Evolutionary conservation across 2,113 vertebrate species (phyloP).

Genomic region (Heterocephalus glaber): DNA sequence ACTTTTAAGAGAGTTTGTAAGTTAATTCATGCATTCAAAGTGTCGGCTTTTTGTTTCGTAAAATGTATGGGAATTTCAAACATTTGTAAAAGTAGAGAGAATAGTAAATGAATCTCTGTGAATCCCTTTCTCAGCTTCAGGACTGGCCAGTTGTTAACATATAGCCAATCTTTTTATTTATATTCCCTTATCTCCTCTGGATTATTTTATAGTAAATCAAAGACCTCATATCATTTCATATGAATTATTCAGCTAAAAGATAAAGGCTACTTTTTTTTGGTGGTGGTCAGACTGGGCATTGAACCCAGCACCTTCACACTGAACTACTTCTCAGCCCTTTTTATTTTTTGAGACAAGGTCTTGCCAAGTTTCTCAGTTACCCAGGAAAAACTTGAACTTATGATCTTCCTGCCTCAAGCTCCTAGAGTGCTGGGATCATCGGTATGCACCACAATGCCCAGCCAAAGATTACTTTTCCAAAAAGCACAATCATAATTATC

Average conservation of each 20-base stretch:
- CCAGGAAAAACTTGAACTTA: background rate
- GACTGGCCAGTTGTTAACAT: conserved; percentile 18
- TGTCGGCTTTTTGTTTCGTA: conserved; percentile 34
- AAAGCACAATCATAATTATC: background rate
- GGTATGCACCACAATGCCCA: background rate
- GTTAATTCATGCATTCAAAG: background rate
- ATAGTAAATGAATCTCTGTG: background rate
- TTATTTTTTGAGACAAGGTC: background rate
- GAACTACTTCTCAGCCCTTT: background rate
- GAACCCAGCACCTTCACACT: background rate
- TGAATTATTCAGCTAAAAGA: conserved; percentile 35
- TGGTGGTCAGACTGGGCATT: background rate
- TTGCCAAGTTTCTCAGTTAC: background rate
- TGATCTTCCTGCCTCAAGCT: background rate
- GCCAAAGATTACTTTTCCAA: background rate
- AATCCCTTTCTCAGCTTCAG: background rate
- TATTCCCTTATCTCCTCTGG: background rate
- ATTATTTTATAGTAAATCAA: conserved; percentile 29
- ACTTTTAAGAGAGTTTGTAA: background rate
- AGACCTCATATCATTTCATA: background rate
- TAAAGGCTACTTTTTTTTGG: background rate
- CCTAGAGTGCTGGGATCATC: background rate
- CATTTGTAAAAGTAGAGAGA: background rate
- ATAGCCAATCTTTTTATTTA: conserved; percentile 33
- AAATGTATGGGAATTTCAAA: conserved; percentile 12